phyloP scores from a whole-genome alignment of 2,113 vertebrate species.

The Ginglymostoma cirratum region DNA sequence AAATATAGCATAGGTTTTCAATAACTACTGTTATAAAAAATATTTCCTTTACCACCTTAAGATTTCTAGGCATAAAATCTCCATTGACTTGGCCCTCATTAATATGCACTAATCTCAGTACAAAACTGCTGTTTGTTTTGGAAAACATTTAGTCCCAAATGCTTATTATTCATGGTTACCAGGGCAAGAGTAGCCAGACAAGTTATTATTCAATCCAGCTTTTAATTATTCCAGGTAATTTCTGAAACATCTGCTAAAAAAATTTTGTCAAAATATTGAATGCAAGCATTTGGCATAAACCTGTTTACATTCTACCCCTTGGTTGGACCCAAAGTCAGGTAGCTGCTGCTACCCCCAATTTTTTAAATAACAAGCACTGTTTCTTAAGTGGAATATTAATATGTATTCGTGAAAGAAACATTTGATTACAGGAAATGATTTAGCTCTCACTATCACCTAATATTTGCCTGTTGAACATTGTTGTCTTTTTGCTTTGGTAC shows the following conservation, averaged over 20 bases:
- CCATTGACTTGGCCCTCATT: not conserved
- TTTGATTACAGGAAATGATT: not conserved
- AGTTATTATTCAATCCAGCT: conserved; percentile 13
- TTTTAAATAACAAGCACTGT: not conserved
- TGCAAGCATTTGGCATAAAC: not conserved
- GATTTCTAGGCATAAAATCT: not conserved
- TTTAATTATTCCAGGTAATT: conserved; percentile 21
- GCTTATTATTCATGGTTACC: not conserved
- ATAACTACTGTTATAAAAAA: not conserved
- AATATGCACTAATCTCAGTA: not conserved
- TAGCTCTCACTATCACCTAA: not conserved
- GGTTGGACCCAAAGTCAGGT: not conserved
- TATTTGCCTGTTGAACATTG: not conserved
- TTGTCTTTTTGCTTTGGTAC: not conserved
- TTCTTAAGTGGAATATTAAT: not conserved
- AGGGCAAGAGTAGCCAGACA: not conserved
- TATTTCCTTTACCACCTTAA: not conserved
- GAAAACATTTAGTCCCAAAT: not conserved
- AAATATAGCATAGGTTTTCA: not conserved
- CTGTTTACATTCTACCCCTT: not conserved
- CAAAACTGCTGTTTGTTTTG: conserved; percentile 21
- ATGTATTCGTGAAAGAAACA: not conserved
- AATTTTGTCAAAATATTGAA: conserved; percentile 12
- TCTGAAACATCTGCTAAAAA: not conserved
- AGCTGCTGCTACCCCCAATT: not conserved